phyloP scores from a whole-genome alignment of 37 sponge, comb jelly and placozoan genomes.

The Cladorhizidae sp. region DNA sequence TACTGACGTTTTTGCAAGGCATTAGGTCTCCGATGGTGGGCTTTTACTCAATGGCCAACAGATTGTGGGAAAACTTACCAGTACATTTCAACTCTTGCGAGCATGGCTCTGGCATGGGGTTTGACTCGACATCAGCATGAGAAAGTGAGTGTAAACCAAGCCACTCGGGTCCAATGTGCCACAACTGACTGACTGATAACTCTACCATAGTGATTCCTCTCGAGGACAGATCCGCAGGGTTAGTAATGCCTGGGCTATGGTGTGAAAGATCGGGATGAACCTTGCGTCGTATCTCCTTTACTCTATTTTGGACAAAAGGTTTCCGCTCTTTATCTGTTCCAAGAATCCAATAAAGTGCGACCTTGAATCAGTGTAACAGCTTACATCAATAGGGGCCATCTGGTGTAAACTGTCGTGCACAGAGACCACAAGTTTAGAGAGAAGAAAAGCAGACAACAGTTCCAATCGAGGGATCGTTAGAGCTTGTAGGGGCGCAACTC shows the following conservation, averaged over 20 bases:
- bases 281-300: conserved; percentile 17
- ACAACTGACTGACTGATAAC: conserved; percentile 39
- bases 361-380: conserved; percentile 56
- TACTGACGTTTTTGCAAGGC: conserved; percentile 13
- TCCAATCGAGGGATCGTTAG: conserved; percentile 60
- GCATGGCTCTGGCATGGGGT: conserved; percentile 32
- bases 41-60: not conserved
- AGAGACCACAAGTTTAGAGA: conserved; percentile 29
- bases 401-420: conserved; percentile 13
- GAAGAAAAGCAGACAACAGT: conserved; percentile 40
- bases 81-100: conserved; percentile 16
- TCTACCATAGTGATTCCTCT: conserved; percentile 32
- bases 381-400: not conserved
- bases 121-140: not conserved
- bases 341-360: conserved; percentile 53
- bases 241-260: conserved; percentile 23
- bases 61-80: conserved; percentile 9
- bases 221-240: conserved; percentile 46
- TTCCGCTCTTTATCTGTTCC: conserved; percentile 49
- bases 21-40: conserved; percentile 20
- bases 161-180: conserved; percentile 51
- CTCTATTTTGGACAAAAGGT: conserved; percentile 42
- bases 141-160: not conserved
- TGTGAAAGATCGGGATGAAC: conserved; percentile 50
- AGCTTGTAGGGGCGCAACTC: conserved; percentile 43